phyloP scores from a whole-genome alignment of 1,140 invertebrate genomes.

The Papilio helenus region DNA sequence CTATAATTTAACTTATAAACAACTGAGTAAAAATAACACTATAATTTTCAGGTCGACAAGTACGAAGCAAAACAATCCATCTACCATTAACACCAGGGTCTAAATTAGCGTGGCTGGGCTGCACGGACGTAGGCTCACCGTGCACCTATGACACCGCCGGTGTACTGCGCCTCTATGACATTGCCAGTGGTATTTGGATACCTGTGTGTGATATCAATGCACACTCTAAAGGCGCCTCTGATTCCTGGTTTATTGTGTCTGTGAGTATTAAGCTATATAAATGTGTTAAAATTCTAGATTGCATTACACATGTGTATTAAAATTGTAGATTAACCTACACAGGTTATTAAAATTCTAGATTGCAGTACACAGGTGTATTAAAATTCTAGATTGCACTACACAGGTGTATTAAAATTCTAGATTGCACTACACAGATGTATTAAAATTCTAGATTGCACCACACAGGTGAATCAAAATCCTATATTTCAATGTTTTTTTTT shows the following conservation, averaged over 20 bases:
- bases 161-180: slow-evolving; percentile 86
- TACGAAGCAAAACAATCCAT: slow-evolving; percentile 82
- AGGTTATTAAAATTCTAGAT: no score
- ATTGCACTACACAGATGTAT: no score
- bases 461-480: no score
- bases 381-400: no score
- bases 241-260: slow-evolving; percentile 77
- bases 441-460: no score
- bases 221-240: slow-evolving; percentile 84
- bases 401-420: no score
- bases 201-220: slow-evolving; percentile 89
- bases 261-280: slow-evolving; percentile 53
- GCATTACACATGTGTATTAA: no score
- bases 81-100: slow-evolving; percentile 89
- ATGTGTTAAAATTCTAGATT: no score
- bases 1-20: not conserved
- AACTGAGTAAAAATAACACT: not conserved
- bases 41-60: slow-evolving; percentile 61
- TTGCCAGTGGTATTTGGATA: slow-evolving; percentile 88
- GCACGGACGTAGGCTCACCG: slow-evolving; percentile 91
- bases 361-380: no score
- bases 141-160: slow-evolving; percentile 87
- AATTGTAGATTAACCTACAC: no score
- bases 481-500: slow-evolving; percentile 39
- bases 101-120: slow-evolving; percentile 91